Base-by-base conservation (phyloP, 2,113 vertebrate species). In the Melanostigma gelatinosum region DNA sequence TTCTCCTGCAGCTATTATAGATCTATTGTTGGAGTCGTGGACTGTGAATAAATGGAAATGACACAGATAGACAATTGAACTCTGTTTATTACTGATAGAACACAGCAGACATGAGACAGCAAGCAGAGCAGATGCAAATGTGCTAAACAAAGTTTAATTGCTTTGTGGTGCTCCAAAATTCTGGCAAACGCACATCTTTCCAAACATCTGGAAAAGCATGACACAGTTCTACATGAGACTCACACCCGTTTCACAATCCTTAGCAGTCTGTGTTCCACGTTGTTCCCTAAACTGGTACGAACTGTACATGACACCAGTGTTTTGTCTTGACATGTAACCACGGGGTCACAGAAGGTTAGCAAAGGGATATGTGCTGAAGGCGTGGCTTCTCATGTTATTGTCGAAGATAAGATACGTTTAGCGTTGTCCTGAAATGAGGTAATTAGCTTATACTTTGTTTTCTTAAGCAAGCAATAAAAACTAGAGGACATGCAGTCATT, bases 1-100 rank as follows among this genome's bases (percentile, higher is more conserved):
- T 65, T 75, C 78, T 85, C 72, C 72, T 63, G 60, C 27, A 87
- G 85, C 85, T 77, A 82, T 80, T 87, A 89, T 72, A 85, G 83
- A 82, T 91, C 80, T 81, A 29, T 72, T 81, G 82, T 82, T 44
- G 11, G 60, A 77, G 74, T 57, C 10, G 22, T 55, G 64, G 67
- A 74, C 75, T 80, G 82, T 83, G 79, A 87, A 85, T 85, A 77
- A 82, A 79, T 82, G 58, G 69, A 73, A 89, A 91, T 66, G 69
- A 76, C 87, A 78, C 78, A 72, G 71, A 72, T 42, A 85, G 76
- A 85, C 85, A 82, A 80, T 79, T 82, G 77, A 76, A 88, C 82
- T 79, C 29, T 57, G 78, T 77, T 85, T 82, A 70, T 85, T 79
- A 63, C 71, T 66, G 74, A 81, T 80, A 74, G 52, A 76, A 73